Conservation (phyloP, 2,113 vertebrate species). For the Podarcis cretensis region DNA sequence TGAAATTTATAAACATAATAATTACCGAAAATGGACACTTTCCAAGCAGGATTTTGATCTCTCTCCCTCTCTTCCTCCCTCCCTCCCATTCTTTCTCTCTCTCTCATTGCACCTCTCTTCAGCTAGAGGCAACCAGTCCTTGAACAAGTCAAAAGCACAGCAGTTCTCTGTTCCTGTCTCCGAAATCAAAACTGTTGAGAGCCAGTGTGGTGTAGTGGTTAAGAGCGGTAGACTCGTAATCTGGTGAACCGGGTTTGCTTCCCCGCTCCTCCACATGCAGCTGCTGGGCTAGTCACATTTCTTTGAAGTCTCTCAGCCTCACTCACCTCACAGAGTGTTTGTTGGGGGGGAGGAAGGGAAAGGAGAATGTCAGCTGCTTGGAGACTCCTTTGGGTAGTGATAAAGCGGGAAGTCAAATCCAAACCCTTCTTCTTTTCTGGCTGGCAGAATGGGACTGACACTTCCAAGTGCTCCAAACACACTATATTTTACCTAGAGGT, state of each 20-base stretch:
- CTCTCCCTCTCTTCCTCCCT: conserved; percentile 1
- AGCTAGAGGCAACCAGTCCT: not conserved
- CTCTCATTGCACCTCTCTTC: not conserved
- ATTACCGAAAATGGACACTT: conserved; percentile 5
- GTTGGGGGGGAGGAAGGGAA: no score
- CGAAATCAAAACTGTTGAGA: not conserved
- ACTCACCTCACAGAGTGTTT: no score
- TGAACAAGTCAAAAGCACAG: not conserved
- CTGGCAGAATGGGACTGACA: not conserved
- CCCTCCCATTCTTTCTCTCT: not conserved
- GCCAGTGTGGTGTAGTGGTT: no score
- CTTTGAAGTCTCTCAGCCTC: no score
- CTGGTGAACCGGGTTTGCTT: no score
- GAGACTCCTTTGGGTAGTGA: no score
- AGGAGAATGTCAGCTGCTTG: no score
- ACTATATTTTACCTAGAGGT: not conserved
- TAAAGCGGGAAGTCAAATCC: no score
- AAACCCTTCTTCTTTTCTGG: not conserved
- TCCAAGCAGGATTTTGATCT: not conserved
- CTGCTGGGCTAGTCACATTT: no score
- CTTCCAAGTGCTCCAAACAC: not conserved
- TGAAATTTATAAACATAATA: conserved; percentile 10
- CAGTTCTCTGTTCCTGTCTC: not conserved
- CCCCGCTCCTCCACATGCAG: no score
- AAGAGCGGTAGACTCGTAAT: no score